A percentile compares a stretch with the other conserved stretches of the same genome.
Evolutionary conservation across 2,113 vertebrate species (phyloP).

Genomic region (Dunckerocampus dactyliophorus): DNA sequence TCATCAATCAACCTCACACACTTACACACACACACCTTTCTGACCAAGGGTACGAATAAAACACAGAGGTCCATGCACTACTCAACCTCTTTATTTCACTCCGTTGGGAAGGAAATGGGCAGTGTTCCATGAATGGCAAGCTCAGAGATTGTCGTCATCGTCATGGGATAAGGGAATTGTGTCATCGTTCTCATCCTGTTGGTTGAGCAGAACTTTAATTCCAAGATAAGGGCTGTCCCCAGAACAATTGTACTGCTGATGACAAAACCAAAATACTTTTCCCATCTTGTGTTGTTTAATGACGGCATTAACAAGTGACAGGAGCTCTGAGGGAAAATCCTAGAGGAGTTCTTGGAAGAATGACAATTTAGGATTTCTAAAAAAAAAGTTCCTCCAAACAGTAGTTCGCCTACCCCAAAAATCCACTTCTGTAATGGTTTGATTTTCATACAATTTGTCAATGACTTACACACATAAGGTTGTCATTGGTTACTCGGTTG

Average conservation of each 20-base stretch:
- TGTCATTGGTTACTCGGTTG: constrained; percentile 43
- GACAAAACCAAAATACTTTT: constrained; percentile 38
- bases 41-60: constrained; percentile 38
- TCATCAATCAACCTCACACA: constrained; percentile 31
- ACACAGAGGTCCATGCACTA: constrained; percentile 29
- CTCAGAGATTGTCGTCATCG: constrained; percentile 58
- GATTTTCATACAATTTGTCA: constrained; percentile 30
- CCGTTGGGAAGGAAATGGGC: constrained; percentile 61
- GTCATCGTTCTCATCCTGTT: constrained; percentile 61
- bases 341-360: constrained; percentile 30
- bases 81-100: constrained; percentile 42
- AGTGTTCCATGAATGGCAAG: constrained; percentile 51
- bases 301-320: constrained; percentile 33
- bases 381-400: too few relatives aligned
- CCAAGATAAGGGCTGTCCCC: constrained; percentile 57
- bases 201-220: constrained; percentile 30
- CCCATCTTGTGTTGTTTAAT: constrained; percentile 23
- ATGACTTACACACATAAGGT: constrained; percentile 24
- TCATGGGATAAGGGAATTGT: constrained; percentile 56
- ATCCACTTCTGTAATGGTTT: constrained; percentile 8
- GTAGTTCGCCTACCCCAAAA: constrained; percentile 16
- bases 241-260: constrained; percentile 35
- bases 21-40: constrained; percentile 39
- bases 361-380: constrained; percentile 34
- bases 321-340: constrained; percentile 42